Conservation (phyloP, 2,113 vertebrate genomes). For the Saguinus midas region DNA sequence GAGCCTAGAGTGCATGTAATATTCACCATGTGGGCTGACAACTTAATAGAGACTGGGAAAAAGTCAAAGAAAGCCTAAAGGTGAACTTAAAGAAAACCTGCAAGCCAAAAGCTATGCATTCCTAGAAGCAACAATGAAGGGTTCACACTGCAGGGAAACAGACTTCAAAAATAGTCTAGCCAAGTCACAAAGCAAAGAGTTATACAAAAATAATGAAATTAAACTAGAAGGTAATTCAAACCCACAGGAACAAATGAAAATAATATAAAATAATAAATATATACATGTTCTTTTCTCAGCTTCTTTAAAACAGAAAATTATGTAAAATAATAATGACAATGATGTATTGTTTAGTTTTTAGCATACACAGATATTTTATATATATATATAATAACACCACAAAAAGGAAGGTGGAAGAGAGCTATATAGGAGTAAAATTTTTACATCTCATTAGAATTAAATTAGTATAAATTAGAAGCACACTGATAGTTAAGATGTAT, state of each 20-base stretch:
- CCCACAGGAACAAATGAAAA: not conserved
- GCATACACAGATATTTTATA: not conserved
- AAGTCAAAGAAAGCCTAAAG: too few relatives aligned
- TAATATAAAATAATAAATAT: not conserved
- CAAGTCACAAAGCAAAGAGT: not conserved
- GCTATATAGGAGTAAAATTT: not conserved
- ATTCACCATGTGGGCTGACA: not conserved
- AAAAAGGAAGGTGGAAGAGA: not conserved
- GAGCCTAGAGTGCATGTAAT: not conserved
- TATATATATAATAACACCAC: not conserved
- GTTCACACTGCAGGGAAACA: not conserved
- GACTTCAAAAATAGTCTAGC: not conserved
- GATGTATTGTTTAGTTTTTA: not conserved
- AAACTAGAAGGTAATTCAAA: not conserved
- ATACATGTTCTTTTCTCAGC: not conserved
- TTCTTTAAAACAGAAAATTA: not conserved
- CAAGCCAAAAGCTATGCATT: not conserved
- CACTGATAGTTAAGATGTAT: not conserved
- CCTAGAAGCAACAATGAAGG: not conserved
- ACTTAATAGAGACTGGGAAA: not conserved
- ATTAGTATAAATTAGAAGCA: not conserved
- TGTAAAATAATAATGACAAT: not conserved
- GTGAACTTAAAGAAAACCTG: too few relatives aligned
- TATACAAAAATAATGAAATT: not conserved
- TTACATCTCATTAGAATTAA: not conserved